Evolutionary conservation across 2,888 invertebrate species (phyloP).

Genomic region (Theodoxus fluviatilis): DNA sequence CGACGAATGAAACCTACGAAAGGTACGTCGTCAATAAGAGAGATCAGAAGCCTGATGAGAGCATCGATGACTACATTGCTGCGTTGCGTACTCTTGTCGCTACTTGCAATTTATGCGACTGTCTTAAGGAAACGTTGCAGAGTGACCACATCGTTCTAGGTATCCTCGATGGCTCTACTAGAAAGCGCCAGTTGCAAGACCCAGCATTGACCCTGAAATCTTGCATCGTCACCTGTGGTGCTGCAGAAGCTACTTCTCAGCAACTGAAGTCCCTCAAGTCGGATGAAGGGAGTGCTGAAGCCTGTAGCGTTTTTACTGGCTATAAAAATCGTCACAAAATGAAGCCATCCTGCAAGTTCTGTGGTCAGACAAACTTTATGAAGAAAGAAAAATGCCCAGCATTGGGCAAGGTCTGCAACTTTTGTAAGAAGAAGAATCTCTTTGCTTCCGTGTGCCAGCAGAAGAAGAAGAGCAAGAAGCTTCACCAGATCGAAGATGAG

Average conservation of each 20-base stretch:
- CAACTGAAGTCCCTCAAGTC: constrained; percentile 14
- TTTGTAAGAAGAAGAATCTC: constrained; percentile 33
- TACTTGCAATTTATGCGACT: constrained; percentile 31
- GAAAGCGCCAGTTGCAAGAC: constrained; percentile 21
- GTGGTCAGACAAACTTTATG: constrained; percentile 31
- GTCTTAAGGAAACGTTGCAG: constrained; percentile 27
- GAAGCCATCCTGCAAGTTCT: constrained; percentile 28
- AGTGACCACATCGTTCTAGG: constrained; percentile 28
- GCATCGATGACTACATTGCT: too few species aligned
- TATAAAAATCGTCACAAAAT: constrained; percentile 3
- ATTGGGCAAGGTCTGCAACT: constrained; percentile 32
- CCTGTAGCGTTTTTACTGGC: too few species aligned
- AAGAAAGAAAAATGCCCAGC: constrained; percentile 34
- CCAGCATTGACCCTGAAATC: constrained; percentile 18
- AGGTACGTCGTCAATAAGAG: neutral
- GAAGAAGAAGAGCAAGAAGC: constrained; percentile 12
- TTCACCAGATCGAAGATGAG: constrained; percentile 18
- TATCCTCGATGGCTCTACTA: constrained; percentile 3
- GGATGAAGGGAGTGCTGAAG: too few species aligned
- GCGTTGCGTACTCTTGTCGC: constrained; percentile 27
- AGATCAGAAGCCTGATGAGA: too few species aligned
- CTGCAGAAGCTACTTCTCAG: constrained; percentile 8
- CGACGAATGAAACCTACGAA: too few species aligned
- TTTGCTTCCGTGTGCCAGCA: constrained; percentile 25
- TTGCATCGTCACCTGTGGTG: constrained; percentile 23